Evolutionary conservation across 2,797 vertebrate genomes (phyloP), one percentile per base, ranked within the genome.

Genomic region (Aphelocoma californica): DNA sequence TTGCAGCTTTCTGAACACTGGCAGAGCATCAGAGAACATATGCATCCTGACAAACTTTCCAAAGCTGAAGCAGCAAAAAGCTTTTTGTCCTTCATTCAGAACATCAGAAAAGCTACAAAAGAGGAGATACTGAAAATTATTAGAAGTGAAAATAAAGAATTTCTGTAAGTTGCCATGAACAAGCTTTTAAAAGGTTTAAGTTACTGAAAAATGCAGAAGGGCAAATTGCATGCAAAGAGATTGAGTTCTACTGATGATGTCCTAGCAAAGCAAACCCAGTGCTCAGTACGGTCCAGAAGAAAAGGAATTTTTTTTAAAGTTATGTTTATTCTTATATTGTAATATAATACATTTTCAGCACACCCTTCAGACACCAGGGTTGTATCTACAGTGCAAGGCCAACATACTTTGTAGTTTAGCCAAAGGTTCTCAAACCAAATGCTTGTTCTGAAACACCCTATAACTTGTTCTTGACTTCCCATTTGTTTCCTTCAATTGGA

Each of bases 61-160:
- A 98, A 99, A 95, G 97, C 98, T 40, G 96, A 97, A 58, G 98
- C 99, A 29, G 98, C 98, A 61, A 98, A 97, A 92, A 98, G 97
- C 97, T 99, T 99, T 98, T 97, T 99, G 96, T 97, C 97, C 50
- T 98, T 99, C 57, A 98, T 99, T 97, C 98, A 99, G 95, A 98
- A 96, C 92, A 98, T 99, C 93, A 98, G 99, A 96, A 98, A 98
- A 91, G 98, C 99, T 12, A 98, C 98, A 2, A 99, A 99, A 96
- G 98, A 98, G 15, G 98, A 99, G 84, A 99, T 99, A 94, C 98
- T 99, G 81, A 97, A 98, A 88, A 94, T 99, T 81, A 94, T 99
- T 65, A 98, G 96, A 95, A 98, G 97, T 60, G 98, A 98, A 97
- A 99, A 97, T 78, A 99, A 99, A 89, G 98, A 98, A 21, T 64